Evolutionary conservation across 2,797 vertebrate genomes (phyloP).

Genomic region (Hipposideros larvatus): DNA sequence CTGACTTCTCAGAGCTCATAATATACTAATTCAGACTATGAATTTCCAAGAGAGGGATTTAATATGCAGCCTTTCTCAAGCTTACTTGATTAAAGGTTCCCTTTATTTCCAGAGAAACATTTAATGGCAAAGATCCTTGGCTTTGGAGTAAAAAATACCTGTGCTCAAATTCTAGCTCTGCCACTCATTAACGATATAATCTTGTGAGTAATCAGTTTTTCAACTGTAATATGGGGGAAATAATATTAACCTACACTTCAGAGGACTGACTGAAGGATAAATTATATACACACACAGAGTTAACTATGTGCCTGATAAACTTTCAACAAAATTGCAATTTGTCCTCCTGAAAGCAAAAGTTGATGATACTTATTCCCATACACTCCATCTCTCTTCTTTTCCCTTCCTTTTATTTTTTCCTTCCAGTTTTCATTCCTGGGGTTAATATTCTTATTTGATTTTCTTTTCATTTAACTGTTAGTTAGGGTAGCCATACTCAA

Average conservation of each 20-base stretch:
- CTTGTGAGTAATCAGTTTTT: constrained; percentile 24
- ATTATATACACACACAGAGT: neutral
- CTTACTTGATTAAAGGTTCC: constrained; percentile 55
- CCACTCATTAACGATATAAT: constrained; percentile 42
- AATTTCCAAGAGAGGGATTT: constrained; percentile 55
- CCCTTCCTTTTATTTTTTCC: neutral
- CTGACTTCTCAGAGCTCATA: neutral
- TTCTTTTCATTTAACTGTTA: constrained; percentile 23
- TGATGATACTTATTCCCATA: neutral
- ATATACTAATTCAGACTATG: constrained; percentile 16
- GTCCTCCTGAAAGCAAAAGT: neutral
- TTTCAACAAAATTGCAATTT: constrained; percentile 23
- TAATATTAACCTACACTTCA: neutral
- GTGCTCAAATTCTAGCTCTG: constrained; percentile 32
- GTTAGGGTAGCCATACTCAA: neutral
- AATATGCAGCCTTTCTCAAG: constrained; percentile 39
- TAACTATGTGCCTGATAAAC: neutral
- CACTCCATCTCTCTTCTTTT: neutral
- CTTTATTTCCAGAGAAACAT: constrained; percentile 35
- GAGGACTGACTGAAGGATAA: constrained; percentile 17
- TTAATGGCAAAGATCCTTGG: constrained; percentile 4
- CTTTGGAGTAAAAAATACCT: constrained; percentile 38
- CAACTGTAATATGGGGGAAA: neutral
- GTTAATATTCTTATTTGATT: constrained; percentile 22
- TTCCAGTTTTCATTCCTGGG: neutral